Evolutionary conservation across 1,140 invertebrate genomes (phyloP).

Genomic region (Radopholus similis): DNA sequence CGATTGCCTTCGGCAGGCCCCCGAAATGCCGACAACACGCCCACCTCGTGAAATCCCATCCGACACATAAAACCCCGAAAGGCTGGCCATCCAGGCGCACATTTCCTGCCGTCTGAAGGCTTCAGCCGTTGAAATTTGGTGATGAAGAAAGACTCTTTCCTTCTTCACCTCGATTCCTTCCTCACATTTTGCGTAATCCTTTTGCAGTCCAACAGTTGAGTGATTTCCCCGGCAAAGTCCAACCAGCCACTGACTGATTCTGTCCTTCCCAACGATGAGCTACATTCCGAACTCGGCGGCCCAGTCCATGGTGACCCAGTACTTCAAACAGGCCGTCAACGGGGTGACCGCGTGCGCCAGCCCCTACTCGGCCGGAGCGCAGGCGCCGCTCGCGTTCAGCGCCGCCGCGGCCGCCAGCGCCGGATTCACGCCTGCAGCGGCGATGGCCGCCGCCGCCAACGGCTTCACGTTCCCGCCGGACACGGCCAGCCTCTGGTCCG

Average conservation of each 20-base stretch:
- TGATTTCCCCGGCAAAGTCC: no score
- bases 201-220: no score
- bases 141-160: background rate
- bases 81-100: no score
- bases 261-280: background rate
- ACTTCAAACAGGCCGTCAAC: slow-evolving; percentile 5
- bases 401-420: background rate
- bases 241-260: no score
- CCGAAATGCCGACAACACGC: no score
- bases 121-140: no score
- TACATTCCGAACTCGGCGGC: slow-evolving; percentile 17
- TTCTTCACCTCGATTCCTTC: background rate
- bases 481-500: background rate
- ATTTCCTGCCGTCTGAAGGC: no score
- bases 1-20: no score
- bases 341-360: background rate
- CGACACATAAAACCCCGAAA: no score
- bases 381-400: background rate
- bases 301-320: slow-evolving; percentile 15
- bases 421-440: slow-evolving; percentile 8
- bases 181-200: background rate
- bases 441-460: slow-evolving; percentile 11
- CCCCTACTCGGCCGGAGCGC: background rate
- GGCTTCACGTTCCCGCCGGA: slow-evolving; percentile 11
- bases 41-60: no score